phyloP scores from a whole-genome alignment of 2,113 vertebrate genomes.

The Etheostoma cragini region DNA sequence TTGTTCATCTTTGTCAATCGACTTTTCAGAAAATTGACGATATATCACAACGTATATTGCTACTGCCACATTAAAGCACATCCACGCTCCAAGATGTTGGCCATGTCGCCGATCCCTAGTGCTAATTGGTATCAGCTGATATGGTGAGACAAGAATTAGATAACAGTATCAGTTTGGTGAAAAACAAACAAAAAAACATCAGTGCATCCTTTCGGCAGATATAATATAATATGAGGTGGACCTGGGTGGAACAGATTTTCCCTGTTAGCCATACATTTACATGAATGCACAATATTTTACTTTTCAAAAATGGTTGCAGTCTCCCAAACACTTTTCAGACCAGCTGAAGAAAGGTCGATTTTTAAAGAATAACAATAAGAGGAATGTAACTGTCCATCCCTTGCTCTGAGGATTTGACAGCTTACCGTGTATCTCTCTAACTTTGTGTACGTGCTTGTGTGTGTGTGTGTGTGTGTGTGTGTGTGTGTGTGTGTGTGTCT shows the following conservation, averaged over 20 bases:
- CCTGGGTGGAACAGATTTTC: not conserved
- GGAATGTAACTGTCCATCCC: slow-evolving; percentile 2
- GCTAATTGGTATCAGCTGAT: slow-evolving; percentile 1
- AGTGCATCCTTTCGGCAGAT: slow-evolving; percentile 34
- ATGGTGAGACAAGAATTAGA: slow-evolving; percentile 2
- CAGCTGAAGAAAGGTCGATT: slow-evolving; percentile 72
- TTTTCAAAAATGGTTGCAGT: not conserved
- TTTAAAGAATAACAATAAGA: slow-evolving; percentile 19
- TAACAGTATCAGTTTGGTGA: not conserved
- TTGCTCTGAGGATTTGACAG: slow-evolving; percentile 22
- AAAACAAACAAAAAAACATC: slow-evolving; percentile 24
- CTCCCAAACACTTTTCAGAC: slow-evolving; percentile 69
- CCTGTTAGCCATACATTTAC: slow-evolving; percentile 71
- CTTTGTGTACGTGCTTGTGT: slow-evolving; percentile 40
- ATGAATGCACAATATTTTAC: slow-evolving; percentile 29
- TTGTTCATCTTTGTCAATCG: not conserved
- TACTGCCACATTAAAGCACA: not conserved
- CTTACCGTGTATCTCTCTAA: slow-evolving; percentile 26
- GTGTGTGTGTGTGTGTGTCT: slow-evolving; percentile 42
- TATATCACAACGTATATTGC: slow-evolving; percentile 4
- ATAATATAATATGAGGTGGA: slow-evolving; percentile 77
- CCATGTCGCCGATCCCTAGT: slow-evolving; percentile 9
- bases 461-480: slow-evolving; percentile 38
- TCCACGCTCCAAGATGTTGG: not conserved
- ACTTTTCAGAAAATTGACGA: not conserved